phyloP scores from a whole-genome alignment of 2,113 vertebrate genomes.

The Pterocles orientalis region DNA sequence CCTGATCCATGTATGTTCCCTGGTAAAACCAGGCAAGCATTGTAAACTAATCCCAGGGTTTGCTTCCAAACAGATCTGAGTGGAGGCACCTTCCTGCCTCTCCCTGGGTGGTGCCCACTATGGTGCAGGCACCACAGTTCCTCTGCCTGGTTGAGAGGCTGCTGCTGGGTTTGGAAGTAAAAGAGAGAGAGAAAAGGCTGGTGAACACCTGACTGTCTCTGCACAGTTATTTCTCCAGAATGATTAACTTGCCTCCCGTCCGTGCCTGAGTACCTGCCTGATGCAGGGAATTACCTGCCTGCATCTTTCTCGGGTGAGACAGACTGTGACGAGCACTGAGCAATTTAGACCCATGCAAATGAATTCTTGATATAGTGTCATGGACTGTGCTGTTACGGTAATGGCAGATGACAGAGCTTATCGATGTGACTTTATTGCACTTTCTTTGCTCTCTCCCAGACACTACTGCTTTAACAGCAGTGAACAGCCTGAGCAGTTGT shows the following conservation, averaged over 20 bases:
- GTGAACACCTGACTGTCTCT: background rate
- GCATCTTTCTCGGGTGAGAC: background rate
- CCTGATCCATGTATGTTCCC: background rate
- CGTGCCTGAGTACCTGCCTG: background rate
- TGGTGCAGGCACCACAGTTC: background rate
- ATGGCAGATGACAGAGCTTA: background rate
- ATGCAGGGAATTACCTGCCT: background rate
- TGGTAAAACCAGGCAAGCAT: background rate
- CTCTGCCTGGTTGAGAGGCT: background rate
- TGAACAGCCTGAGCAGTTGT: background rate
- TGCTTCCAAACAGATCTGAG: background rate
- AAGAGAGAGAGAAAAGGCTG: background rate
- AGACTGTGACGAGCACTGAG: background rate
- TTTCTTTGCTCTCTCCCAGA: background rate
- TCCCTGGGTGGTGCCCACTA: rapidly evolving
- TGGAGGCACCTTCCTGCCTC: background rate
- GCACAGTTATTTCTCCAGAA: background rate
- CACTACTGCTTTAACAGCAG: background rate
- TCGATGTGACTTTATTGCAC: background rate
- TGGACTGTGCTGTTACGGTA: background rate
- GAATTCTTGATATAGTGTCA: background rate
- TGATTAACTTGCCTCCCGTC: background rate
- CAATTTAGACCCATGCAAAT: background rate
- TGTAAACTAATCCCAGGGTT: background rate
- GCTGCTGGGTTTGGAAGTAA: background rate